Conservation (phyloP, 2,113 vertebrate species). For the Cariama cristata region DNA sequence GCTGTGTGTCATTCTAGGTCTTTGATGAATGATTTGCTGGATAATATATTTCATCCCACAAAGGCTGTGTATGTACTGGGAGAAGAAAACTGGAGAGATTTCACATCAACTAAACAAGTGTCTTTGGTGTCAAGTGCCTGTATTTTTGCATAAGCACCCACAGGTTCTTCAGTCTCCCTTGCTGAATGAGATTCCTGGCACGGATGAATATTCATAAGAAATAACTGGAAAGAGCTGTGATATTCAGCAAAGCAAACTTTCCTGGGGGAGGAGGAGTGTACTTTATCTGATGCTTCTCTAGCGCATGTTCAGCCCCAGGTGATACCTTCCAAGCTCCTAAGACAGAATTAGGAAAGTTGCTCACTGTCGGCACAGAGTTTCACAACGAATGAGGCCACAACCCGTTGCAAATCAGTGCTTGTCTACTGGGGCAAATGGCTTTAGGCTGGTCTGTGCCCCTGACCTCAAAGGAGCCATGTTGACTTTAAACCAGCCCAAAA, state of each 20-base stretch:
- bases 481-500: background rate
- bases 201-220: constrained; percentile 30
- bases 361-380: accelerated
- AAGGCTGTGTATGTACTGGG: background rate
- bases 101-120: constrained; percentile 2
- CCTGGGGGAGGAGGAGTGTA: background rate
- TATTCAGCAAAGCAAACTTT: constrained; percentile 11
- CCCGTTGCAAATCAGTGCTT: background rate
- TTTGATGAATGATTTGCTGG: background rate
- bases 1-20: background rate
- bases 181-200: background rate
- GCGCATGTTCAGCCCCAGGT: background rate
- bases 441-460: no score
- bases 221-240: constrained; percentile 3
- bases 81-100: constrained; percentile 6
- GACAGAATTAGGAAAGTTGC: background rate
- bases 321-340: background rate
- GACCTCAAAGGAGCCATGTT: accelerated
- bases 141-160: constrained; percentile 41
- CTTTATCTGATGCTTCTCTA: background rate
- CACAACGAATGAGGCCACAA: background rate
- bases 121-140: constrained; percentile 15
- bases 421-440: accelerated
- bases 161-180: background rate
- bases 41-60: background rate